A percentile compares a stretch with the other conserved stretches of the same genome.
phyloP scores from a whole-genome alignment of 2,888 invertebrate species.

The Lasioglossum calceatum region DNA sequence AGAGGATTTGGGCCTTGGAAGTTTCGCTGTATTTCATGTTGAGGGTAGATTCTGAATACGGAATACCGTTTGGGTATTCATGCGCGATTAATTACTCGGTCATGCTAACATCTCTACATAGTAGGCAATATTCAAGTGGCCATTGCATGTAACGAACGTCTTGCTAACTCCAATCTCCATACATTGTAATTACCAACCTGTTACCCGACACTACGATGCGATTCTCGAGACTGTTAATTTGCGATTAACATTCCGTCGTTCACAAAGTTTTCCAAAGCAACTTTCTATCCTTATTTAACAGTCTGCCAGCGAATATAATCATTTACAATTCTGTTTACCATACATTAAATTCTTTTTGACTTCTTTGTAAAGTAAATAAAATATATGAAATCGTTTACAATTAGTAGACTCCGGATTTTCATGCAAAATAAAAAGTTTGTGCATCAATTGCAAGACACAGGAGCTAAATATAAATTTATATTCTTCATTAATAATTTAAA shows the following conservation, averaged over 20 bases:
- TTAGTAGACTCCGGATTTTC: too few relatives aligned
- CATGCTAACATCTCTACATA: constrained; percentile 30
- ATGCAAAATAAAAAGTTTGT: too few relatives aligned
- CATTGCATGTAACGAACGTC: constrained; percentile 36
- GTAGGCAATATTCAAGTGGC: constrained; percentile 29
- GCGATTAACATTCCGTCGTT: background rate
- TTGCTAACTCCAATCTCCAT: constrained; percentile 48
- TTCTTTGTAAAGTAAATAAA: background rate
- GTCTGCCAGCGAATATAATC: background rate
- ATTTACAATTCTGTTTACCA: background rate
- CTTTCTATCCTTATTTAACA: background rate
- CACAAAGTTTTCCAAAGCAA: background rate
- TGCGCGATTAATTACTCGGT: constrained; percentile 57
- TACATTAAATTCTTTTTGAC: background rate
- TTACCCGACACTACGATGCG: background rate
- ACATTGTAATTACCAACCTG: background rate
- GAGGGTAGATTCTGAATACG: constrained; percentile 32
- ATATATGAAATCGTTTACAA: background rate
- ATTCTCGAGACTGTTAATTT: background rate
- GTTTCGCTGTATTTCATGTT: constrained; percentile 30
- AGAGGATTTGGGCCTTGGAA: background rate
- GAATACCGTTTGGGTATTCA: constrained; percentile 54
- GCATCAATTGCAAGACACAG: too few relatives aligned
- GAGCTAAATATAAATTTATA: too few relatives aligned
- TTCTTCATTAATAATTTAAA: too few relatives aligned